Conservation (phyloP, 2,888 invertebrate genomes). For the Catocala nupta region DNA sequence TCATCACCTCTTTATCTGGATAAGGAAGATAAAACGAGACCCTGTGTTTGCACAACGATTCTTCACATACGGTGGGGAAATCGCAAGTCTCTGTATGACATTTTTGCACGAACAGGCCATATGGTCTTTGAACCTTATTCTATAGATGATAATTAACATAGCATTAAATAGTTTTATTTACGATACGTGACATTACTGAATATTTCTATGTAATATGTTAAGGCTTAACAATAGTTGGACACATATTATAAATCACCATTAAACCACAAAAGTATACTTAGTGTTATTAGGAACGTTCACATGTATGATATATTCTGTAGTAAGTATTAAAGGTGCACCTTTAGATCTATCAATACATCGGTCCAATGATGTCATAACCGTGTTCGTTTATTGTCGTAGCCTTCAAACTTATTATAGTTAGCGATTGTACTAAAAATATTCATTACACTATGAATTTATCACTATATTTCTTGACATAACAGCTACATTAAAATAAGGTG, state of each 20-base stretch:
- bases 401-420: constrained; percentile 46
- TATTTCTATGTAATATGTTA: constrained; percentile 7
- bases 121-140: constrained; percentile 39
- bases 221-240: neutral
- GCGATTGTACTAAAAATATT: constrained; percentile 37
- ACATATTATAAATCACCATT: neutral
- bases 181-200: constrained; percentile 16
- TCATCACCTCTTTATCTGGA: constrained; percentile 75
- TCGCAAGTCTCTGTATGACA: constrained; percentile 35
- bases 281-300: neutral
- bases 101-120: constrained; percentile 40
- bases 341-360: constrained; percentile 62
- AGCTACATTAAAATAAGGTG: constrained; percentile 17
- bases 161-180: constrained; percentile 15
- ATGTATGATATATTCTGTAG: neutral
- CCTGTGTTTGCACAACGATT: constrained; percentile 61
- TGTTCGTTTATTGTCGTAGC: constrained; percentile 41
- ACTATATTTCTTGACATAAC: constrained; percentile 5
- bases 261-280: neutral
- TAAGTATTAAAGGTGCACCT: constrained; percentile 59
- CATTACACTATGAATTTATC: constrained; percentile 28
- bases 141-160: constrained; percentile 15
- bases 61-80: constrained; percentile 44
- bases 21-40: constrained; percentile 71
- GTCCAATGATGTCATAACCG: constrained; percentile 70